Evolutionary conservation across 2,888 invertebrate species (phyloP).

Genomic region (Apoda limacodes): DNA sequence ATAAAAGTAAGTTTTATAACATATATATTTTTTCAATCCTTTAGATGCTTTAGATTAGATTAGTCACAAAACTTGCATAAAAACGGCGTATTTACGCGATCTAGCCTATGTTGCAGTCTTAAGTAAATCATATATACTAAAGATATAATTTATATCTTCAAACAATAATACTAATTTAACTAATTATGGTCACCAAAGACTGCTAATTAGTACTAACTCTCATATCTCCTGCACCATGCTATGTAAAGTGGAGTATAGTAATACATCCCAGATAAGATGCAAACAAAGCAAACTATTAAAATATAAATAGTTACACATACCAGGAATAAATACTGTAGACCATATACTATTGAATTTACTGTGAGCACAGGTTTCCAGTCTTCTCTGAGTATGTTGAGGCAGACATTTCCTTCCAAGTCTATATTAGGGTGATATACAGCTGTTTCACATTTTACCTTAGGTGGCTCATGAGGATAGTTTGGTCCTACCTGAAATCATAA

Average conservation of each 20-base stretch:
- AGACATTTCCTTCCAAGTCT: constrained; percentile 97
- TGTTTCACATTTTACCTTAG: constrained; percentile 98
- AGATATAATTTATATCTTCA: no score
- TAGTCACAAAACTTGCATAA: no score
- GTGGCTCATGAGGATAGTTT: constrained; percentile 98
- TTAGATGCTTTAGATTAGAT: no score
- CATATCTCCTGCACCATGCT: no score
- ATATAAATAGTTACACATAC: constrained; percentile 63
- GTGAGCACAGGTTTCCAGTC: constrained; percentile 99
- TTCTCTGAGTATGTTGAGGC: constrained; percentile 96
- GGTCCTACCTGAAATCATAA: constrained; percentile 95
- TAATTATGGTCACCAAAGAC: neutral
- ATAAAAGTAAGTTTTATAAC: no score
- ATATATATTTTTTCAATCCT: no score
- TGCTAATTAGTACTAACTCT: no score
- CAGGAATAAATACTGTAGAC: constrained; percentile 96
- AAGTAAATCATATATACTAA: no score
- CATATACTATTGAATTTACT: constrained; percentile 97
- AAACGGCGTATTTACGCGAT: no score
- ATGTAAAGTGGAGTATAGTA: no score
- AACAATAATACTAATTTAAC: neutral
- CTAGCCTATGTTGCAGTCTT: no score
- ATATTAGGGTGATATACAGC: constrained; percentile 99
- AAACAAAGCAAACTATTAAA: neutral
- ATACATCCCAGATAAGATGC: neutral